Conservation (phyloP, 2,888 invertebrate genomes). For the Linnaemya vulpina region DNA sequence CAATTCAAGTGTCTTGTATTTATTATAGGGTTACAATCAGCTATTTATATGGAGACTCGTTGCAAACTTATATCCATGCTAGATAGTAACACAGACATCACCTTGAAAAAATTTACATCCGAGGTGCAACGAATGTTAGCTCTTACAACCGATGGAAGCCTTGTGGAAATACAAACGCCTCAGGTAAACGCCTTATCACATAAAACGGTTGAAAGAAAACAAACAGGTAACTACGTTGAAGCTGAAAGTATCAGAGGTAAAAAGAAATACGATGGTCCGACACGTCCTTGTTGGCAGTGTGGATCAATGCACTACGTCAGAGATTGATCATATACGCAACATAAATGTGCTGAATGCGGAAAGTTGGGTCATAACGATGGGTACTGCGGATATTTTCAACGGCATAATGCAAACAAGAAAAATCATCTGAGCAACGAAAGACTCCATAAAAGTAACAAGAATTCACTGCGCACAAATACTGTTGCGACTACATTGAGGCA, state of each 20-base stretch:
- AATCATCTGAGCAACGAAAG: background rate
- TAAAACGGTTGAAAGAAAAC: background rate
- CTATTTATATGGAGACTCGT: background rate
- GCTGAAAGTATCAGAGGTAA: background rate
- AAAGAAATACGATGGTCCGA: no score
- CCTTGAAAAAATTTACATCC: background rate
- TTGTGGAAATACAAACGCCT: constrained; percentile 17
- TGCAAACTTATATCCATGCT: background rate
- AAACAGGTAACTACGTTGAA: background rate
- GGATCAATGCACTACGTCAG: no score
- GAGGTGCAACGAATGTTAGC: background rate
- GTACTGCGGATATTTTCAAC: background rate
- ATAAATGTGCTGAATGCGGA: constrained; percentile 16
- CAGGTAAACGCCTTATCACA: constrained; percentile 5
- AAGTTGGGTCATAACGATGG: constrained; percentile 25
- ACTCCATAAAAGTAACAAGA: background rate
- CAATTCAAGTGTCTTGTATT: constrained; percentile 28
- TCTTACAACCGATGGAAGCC: constrained; percentile 7
- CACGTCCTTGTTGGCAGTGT: no score
- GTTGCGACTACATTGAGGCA: constrained; percentile 20
- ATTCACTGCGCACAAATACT: constrained; percentile 13
- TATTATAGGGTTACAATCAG: background rate
- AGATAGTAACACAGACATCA: background rate
- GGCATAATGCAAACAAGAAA: constrained; percentile 2
- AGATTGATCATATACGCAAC: background rate